A percentile compares a stretch with the other conserved stretches of the same genome.
These are phyloP conservation scores for Alligator sinensis DNA, from an alignment of 2,113 vertebrate species.

Conservation along the genomic window DNA sequence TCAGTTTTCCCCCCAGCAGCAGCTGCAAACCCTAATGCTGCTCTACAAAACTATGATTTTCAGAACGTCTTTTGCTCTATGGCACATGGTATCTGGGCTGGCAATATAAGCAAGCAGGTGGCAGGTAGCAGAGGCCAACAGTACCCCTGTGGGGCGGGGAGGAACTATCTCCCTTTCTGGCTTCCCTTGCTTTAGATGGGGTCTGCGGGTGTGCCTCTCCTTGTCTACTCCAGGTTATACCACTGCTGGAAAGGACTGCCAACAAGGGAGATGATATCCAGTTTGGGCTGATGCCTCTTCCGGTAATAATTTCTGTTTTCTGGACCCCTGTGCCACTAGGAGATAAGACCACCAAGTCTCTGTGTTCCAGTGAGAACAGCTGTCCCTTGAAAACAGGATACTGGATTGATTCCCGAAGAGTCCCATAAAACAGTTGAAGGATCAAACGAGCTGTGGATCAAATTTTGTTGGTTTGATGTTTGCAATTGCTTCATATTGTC, in stretches of 20 bases:
- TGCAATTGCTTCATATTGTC: slow-evolving; percentile 52
- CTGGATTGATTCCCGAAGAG: background rate
- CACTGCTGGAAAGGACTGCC: background rate
- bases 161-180: no score
- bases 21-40: no score
- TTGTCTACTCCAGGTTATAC: no score
- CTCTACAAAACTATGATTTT: no score
- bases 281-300: background rate
- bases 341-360: background rate
- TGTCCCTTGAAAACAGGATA: background rate
- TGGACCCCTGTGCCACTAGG: background rate
- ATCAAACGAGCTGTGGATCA: slow-evolving; percentile 2
- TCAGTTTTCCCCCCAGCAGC: no score
- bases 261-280: background rate
- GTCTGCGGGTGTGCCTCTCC: no score
- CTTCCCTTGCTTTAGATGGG: no score
- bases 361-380: background rate
- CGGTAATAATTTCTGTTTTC: background rate
- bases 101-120: no score
- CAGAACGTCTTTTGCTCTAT: no score
- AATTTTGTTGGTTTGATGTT: slow-evolving; percentile 31
- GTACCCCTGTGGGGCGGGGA: no score
- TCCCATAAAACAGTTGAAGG: background rate
- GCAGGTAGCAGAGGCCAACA: no score
- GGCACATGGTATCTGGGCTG: no score